Base-by-base conservation (phyloP, 2,888 invertebrate genomes). In the Ormyrus labotus region DNA sequence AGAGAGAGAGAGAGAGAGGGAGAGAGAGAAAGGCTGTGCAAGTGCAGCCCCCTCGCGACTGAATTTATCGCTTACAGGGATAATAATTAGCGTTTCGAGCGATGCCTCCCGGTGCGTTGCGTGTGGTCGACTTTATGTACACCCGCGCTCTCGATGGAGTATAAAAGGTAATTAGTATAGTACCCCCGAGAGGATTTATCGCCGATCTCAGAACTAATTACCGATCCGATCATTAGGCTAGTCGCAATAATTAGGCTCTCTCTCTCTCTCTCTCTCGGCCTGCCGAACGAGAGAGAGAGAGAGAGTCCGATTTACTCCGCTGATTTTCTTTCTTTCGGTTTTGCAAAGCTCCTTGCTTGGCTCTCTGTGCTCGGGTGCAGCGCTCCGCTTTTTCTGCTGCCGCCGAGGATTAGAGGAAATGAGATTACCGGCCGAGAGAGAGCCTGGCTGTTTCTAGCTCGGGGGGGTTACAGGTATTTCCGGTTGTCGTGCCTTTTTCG, bases 31-130 rank as follows among this genome's bases (percentile, higher is more conserved):
- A n/a, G 8, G 19, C 34, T 1, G 19, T 13, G 5, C 13, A 34
- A 60, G 3, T 19, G 13, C 5, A 8, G 7, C 9, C 13, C 61
- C 19, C 19, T 10, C 10, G 84, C 83, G 84, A 83, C 85, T 87
- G 85, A 87, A 89, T 88, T 87, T 86, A 88, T 86, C 84, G 84
- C 83, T 82, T 79, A 83, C 85, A 81, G 81, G 86, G 86, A 86
- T 87, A 88, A 89, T 88, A 88, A 89, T 88, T 87, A 88, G 85
- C 83, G 85, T 86, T 86, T 83, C 11, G 84, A 86, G 85, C 19
- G 19, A 19, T 19, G 19, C 19, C 19, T 19, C 19, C 19, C 19
- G 19, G 19, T 19, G 19, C 83, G 84, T 83, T 83, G 73, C 73
- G 34, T 55, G 6, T 48, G 61, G 10, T 5, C n/a, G 67, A 11